Conservation (phyloP, 2,113 vertebrate genomes). For the Phaetusa simplex region DNA sequence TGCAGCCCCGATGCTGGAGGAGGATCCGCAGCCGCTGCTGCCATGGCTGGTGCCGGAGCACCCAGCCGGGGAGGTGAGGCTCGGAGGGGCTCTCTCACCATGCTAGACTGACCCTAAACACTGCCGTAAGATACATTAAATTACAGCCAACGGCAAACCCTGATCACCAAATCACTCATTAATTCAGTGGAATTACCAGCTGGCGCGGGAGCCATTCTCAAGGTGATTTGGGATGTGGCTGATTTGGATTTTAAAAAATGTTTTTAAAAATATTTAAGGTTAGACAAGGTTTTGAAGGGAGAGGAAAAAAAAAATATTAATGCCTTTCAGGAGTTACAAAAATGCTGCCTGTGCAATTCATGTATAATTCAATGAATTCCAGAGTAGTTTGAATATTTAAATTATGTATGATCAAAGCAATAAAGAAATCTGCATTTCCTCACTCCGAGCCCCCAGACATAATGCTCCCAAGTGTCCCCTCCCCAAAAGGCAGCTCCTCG, state of each 20-base stretch:
- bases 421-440: slow-evolving; percentile 73
- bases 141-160: neutral
- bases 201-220: accelerated
- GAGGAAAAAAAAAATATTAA: neutral
- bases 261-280: neutral
- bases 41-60: accelerated
- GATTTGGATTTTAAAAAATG: neutral
- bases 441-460: slow-evolving; percentile 56
- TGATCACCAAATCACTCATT: neutral
- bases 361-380: slow-evolving; percentile 63
- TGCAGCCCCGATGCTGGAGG: neutral
- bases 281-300: neutral
- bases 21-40: neutral
- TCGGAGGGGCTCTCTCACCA: neutral
- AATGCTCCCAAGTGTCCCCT: neutral
- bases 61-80: accelerated
- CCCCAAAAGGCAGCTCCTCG: neutral
- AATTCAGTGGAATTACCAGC: accelerated
- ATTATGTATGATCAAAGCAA: slow-evolving; percentile 70
- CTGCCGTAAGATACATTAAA: accelerated
- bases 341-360: slow-evolving; percentile 54
- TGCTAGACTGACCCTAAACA: neutral
- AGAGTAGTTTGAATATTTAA: slow-evolving; percentile 75
- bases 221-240: neutral
- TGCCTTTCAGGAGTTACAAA: slow-evolving; percentile 10